Conservation (phyloP, 2,888 invertebrate species). For the Eilema sororculum region DNA sequence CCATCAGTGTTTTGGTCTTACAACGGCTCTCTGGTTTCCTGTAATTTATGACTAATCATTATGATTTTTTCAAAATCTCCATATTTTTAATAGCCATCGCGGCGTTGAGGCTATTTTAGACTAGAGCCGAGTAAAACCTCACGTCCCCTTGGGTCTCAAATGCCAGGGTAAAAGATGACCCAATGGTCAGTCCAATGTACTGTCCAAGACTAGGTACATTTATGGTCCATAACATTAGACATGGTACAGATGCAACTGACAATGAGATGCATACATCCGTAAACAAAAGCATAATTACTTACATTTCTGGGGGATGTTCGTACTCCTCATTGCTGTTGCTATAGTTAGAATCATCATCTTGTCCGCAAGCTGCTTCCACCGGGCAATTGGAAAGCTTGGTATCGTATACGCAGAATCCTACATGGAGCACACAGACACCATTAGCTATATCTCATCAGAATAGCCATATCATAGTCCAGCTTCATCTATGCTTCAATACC, state of each 20-base stretch:
- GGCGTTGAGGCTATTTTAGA: no score
- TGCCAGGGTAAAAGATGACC: no score
- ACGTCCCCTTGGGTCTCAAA: no score
- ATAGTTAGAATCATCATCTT: conserved; percentile 44
- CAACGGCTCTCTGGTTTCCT: conserved; percentile 23
- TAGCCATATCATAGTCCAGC: background rate
- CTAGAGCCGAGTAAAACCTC: no score
- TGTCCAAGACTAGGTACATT: no score
- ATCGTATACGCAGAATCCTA: conserved; percentile 33
- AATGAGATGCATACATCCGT: background rate
- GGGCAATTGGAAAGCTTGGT: conserved; percentile 40
- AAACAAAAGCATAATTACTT: conserved; percentile 24
- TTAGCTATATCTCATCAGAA: background rate
- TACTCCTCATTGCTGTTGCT: conserved; percentile 46
- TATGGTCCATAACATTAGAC: no score
- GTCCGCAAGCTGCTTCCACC: conserved; percentile 60
- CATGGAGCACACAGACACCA: background rate
- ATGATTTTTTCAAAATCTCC: no score
- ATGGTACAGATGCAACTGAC: no score
- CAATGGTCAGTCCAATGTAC: no score
- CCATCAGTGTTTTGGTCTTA: conserved; percentile 23
- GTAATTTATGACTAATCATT: background rate
- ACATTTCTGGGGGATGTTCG: conserved; percentile 50
- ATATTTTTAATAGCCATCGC: no score
- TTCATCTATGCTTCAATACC: no score